Conservation (phyloP, 53 echinoderm and acorn worm genomes). For the Astropecten irregularis region DNA sequence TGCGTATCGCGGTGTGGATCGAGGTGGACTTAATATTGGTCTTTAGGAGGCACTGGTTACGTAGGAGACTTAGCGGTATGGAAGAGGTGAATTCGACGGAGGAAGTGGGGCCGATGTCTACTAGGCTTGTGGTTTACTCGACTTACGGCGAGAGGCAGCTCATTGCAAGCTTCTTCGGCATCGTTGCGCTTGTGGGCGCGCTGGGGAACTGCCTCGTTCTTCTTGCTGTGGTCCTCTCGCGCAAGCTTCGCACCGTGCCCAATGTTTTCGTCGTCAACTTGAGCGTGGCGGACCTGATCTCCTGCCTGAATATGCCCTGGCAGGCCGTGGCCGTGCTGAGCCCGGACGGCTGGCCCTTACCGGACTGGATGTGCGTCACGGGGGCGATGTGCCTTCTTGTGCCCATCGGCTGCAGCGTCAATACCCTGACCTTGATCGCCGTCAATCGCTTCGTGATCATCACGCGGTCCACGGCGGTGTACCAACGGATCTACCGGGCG, state of each 20-base stretch:
- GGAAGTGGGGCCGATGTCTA: too few relatives aligned
- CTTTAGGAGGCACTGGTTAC: too few relatives aligned
- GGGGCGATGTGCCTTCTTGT: conserved; percentile 8
- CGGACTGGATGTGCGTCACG: conserved; percentile 31
- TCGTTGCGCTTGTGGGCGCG: conserved; percentile 39
- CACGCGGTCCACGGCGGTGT: conserved; percentile 29
- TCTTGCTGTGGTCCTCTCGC: conserved; percentile 29
- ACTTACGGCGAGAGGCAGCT: conserved; percentile 29
- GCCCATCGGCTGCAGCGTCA: conserved; percentile 53
- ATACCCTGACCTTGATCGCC: conserved; percentile 50
- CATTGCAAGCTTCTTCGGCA: neutral
- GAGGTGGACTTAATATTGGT: too few relatives aligned
- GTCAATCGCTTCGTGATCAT: conserved; percentile 59
- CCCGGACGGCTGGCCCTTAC: neutral
- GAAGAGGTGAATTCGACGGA: neutral
- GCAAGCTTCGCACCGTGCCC: conserved; percentile 34
- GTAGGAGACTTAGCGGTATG: too few relatives aligned
- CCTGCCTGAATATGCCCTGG: conserved; percentile 20
- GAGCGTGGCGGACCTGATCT: conserved; percentile 49
- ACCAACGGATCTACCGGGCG: conserved; percentile 26
- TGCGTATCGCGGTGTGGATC: too few relatives aligned
- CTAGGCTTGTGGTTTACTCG: neutral
- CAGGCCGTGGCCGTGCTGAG: conserved; percentile 37
- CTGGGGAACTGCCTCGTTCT: conserved; percentile 59
- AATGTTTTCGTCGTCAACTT: conserved; percentile 61